Conservation (phyloP, 1,140 invertebrate genomes). For the Odontomachus brunneus region DNA sequence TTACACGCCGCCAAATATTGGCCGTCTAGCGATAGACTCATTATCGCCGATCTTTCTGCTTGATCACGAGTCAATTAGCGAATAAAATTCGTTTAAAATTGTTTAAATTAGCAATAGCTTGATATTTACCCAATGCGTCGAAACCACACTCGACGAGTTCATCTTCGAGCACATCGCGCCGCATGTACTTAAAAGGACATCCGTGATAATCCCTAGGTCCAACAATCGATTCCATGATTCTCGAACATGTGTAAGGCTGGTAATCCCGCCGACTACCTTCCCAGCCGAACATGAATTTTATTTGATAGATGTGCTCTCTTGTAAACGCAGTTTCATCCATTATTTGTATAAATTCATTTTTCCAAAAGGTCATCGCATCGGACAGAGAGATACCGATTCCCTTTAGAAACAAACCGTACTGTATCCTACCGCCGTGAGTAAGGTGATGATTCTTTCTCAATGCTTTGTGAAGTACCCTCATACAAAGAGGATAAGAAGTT, state of each 20-base stretch:
- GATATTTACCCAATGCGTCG: slow-evolving; percentile 84
- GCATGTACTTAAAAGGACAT: slow-evolving; percentile 95
- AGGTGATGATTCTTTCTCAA: slow-evolving; percentile 94
- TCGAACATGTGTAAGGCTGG: slow-evolving; percentile 95
- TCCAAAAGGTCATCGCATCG: slow-evolving; percentile 95
- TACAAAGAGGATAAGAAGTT: slow-evolving; percentile 96
- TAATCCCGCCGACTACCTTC: slow-evolving; percentile 96
- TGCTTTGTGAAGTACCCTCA: slow-evolving; percentile 94
- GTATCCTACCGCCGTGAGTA: slow-evolving; percentile 94
- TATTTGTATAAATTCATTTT: slow-evolving; percentile 94
- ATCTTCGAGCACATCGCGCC: slow-evolving; percentile 89
- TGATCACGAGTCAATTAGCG: slow-evolving; percentile 3
- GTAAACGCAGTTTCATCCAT: slow-evolving; percentile 92
- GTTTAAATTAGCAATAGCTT: slow-evolving; percentile 47
- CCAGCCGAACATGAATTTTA: slow-evolving; percentile 97
- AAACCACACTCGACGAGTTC: slow-evolving; percentile 89
- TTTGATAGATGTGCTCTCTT: slow-evolving; percentile 95
- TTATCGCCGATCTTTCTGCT: slow-evolving; percentile 86
- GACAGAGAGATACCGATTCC: slow-evolving; percentile 94
- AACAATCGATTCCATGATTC: slow-evolving; percentile 93
- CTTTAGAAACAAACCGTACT: slow-evolving; percentile 98
- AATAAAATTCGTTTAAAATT: slow-evolving; percentile 47
- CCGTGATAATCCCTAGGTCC: slow-evolving; percentile 95
- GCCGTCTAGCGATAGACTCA: slow-evolving; percentile 87
- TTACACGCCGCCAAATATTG: slow-evolving; percentile 95